Percentiles rank a stretch among this genome's conserved stretches.
Evolutionary conservation across 2,797 vertebrate species (phyloP).

Genomic region (Helicolenus hilgendorfi): DNA sequence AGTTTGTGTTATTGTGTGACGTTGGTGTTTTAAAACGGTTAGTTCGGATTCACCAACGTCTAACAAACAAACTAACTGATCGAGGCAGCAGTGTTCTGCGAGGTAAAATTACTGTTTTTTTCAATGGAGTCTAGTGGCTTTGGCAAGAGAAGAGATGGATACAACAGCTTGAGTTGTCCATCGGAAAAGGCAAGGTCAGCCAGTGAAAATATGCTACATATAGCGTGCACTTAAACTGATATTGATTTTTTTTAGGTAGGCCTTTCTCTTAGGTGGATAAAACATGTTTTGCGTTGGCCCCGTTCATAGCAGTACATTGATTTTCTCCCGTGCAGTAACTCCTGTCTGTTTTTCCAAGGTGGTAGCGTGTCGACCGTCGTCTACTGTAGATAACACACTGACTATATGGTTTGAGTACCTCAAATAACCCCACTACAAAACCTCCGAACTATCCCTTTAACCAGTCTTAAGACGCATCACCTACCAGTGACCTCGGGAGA

Average conservation of each 20-base stretch:
- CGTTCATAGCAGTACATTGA: no score
- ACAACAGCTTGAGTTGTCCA: background rate
- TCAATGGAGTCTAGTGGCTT: no score
- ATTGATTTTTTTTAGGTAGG: background rate
- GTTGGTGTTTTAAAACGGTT: no score
- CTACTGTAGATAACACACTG: background rate
- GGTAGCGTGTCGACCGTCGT: background rate
- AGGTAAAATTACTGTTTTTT: no score
- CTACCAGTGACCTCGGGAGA: constrained; percentile 64
- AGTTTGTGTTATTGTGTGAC: background rate
- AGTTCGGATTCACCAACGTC: no score
- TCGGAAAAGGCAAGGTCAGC: background rate
- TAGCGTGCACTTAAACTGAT: background rate
- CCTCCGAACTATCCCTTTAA: constrained; percentile 11
- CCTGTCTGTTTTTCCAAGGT: background rate
- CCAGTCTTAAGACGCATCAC: constrained; percentile 48
- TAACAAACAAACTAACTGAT: no score
- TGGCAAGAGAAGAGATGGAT: background rate
- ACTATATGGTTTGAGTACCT: background rate
- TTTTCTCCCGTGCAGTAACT: background rate
- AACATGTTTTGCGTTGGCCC: no score
- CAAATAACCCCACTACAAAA: background rate
- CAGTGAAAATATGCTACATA: background rate
- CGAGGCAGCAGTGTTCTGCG: no score
- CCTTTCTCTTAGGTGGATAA: background rate